phyloP scores from a whole-genome alignment of 2,888 invertebrate species.

The Acanthosoma haemorrhoidale region DNA sequence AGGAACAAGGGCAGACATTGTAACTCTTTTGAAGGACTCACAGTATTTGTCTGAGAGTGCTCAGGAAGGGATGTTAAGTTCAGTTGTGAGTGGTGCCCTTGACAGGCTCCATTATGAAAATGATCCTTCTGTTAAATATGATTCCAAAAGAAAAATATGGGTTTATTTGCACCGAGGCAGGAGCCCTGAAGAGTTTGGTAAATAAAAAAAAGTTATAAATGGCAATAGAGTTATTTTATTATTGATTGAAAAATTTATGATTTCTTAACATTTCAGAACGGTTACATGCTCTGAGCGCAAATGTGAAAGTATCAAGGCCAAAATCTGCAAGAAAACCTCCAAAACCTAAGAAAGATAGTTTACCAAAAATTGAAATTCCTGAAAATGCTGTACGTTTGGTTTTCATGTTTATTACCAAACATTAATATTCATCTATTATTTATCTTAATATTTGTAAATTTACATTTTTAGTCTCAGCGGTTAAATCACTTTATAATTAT shows the following conservation, averaged over 20 bases:
- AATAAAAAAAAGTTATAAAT: constrained; percentile 37
- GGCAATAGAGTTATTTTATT: not conserved
- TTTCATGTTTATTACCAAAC: too few relatives aligned
- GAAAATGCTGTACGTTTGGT: constrained; percentile 21
- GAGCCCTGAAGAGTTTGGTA: constrained; percentile 61
- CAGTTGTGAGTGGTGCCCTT: constrained; percentile 82
- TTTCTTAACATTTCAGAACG: constrained; percentile 49
- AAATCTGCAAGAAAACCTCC: constrained; percentile 57
- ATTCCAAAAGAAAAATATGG: constrained; percentile 87
- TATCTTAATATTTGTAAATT: too few relatives aligned
- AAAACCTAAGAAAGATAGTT: constrained; percentile 47
- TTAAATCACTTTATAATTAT: too few relatives aligned
- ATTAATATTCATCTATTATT: too few relatives aligned
- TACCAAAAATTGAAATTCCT: constrained; percentile 28
- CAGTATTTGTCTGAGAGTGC: constrained; percentile 42
- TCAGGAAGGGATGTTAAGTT: constrained; percentile 63
- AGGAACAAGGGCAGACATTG: constrained; percentile 85
- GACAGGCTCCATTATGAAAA: constrained; percentile 84
- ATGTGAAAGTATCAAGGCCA: constrained; percentile 45
- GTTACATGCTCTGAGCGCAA: constrained; percentile 49
- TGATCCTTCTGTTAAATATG: constrained; percentile 91
- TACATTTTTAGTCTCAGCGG: too few relatives aligned
- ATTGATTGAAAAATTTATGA: not conserved
- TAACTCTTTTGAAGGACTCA: constrained; percentile 75
- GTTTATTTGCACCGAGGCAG: constrained; percentile 82